These are phyloP conservation scores for Myzus persicae DNA, from an alignment of 1,140 invertebrate species.

Conservation along the genomic window DNA sequence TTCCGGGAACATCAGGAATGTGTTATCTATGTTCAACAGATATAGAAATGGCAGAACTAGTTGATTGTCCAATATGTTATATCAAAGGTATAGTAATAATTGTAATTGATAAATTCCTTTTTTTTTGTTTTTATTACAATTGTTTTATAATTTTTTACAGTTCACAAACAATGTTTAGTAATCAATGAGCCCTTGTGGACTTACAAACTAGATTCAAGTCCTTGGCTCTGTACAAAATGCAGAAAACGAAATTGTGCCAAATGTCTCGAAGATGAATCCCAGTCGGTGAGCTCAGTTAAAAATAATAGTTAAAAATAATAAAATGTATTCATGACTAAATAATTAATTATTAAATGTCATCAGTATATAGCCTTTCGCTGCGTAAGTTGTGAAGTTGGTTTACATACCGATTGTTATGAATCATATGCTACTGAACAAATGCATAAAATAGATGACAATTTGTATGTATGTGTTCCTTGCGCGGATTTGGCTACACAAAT, in stretches of 20 bases:
- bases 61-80: slow-evolving; percentile 18
- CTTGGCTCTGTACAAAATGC: slow-evolving; percentile 34
- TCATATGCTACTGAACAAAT: not conserved
- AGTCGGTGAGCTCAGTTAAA: not conserved
- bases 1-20: too few species aligned
- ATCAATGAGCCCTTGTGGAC: slow-evolving; percentile 22
- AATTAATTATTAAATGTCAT: not conserved
- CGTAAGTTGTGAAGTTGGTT: slow-evolving; percentile 23
- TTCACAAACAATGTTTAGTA: slow-evolving; percentile 4
- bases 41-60: too few species aligned
- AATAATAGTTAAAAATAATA: not conserved
- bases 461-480: slow-evolving; percentile 28
- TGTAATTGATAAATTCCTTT: too few species aligned
- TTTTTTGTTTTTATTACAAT: not conserved
- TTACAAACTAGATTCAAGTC: not conserved
- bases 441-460: not conserved
- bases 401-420: not conserved
- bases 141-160: not conserved
- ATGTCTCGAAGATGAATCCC: not conserved
- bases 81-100: slow-evolving; percentile 29
- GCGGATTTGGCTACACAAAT: slow-evolving; percentile 14
- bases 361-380: not conserved
- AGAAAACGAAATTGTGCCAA: not conserved
- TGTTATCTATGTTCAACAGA: too few species aligned
- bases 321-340: not conserved